Conservation (phyloP, 2,113 vertebrate species). For the Rhineura floridana region DNA sequence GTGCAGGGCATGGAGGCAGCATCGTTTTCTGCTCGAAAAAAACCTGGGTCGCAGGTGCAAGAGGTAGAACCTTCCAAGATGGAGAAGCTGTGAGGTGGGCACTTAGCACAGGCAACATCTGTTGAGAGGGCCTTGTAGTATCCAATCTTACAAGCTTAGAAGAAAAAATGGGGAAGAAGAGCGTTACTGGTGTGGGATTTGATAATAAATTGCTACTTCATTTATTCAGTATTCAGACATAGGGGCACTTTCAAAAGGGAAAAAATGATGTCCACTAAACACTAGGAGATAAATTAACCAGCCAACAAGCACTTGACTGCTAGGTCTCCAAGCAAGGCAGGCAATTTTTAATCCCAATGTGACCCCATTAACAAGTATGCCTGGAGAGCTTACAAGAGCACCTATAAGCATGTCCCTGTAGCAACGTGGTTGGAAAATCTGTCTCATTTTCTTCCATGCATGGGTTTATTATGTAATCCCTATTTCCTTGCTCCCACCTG, state of each 20-base stretch:
- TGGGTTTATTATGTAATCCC: constrained; percentile 27
- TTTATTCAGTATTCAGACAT: constrained; percentile 52
- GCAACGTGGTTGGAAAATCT: constrained; percentile 57
- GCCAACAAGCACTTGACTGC: constrained; percentile 37
- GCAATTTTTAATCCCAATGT: constrained; percentile 59
- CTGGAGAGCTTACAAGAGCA: constrained; percentile 29
- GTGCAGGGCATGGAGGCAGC: constrained; percentile 95
- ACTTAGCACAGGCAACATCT: constrained; percentile 90
- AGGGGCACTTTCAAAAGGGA: constrained; percentile 56
- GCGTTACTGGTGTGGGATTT: constrained; percentile 33
- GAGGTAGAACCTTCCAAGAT: constrained; percentile 92
- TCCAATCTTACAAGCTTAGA: constrained; percentile 93
- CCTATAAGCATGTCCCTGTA: not conserved
- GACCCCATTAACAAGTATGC: constrained; percentile 52
- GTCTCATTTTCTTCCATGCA: constrained; percentile 46
- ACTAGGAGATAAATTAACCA: constrained; percentile 57
- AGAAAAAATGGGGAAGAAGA: constrained; percentile 44
- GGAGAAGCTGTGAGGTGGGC: constrained; percentile 94
- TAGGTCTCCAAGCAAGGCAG: constrained; percentile 39
- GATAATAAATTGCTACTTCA: constrained; percentile 40
- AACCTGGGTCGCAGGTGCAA: constrained; percentile 93
- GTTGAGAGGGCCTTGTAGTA: constrained; percentile 94
- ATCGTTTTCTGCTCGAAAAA: constrained; percentile 91
- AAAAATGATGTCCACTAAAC: constrained; percentile 55
- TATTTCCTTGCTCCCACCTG: constrained; percentile 57